phyloP scores from a whole-genome alignment of 2,888 invertebrate species.

The Eubasilissa splendida region DNA sequence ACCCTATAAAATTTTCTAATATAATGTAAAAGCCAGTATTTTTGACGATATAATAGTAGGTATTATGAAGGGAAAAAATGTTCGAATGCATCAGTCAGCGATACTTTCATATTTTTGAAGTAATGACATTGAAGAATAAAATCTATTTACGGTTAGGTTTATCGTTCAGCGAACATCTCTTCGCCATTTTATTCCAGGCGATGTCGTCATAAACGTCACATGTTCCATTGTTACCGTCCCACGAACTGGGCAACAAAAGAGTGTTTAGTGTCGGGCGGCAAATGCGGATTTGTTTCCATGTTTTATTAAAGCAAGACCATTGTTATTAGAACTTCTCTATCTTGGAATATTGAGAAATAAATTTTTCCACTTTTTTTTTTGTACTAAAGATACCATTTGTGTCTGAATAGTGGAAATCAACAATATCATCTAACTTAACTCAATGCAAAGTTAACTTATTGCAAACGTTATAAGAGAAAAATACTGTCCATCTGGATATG shows the following conservation, averaged over 20 bases:
- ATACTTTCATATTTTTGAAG: slow-evolving; percentile 3
- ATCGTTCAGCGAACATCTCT: slow-evolving; percentile 44
- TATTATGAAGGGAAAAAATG: no score
- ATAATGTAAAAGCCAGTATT: no score
- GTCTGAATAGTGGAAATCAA: no score
- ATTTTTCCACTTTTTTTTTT: no score
- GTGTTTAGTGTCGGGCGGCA: slow-evolving; percentile 55
- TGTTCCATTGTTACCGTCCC: slow-evolving; percentile 41
- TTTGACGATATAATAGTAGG: no score
- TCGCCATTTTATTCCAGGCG: slow-evolving; percentile 37
- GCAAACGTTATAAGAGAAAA: no score
- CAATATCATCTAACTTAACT: no score
- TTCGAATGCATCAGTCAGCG: no score
- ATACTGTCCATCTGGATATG: no score
- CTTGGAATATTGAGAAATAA: neutral
- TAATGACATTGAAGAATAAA: slow-evolving; percentile 27
- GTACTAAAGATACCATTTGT: no score
- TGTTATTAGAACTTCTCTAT: slow-evolving; percentile 19
- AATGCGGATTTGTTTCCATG: slow-evolving; percentile 57
- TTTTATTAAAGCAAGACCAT: slow-evolving; percentile 56
- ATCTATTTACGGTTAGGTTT: slow-evolving; percentile 47
- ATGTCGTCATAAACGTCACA: slow-evolving; percentile 55
- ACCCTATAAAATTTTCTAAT: no score
- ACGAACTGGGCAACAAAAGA: slow-evolving; percentile 45
- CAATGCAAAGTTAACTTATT: no score